These are phyloP conservation scores for Seriola aureovittata DNA, from an alignment of 2,113 vertebrate genomes.

Conservation along the genomic window DNA sequence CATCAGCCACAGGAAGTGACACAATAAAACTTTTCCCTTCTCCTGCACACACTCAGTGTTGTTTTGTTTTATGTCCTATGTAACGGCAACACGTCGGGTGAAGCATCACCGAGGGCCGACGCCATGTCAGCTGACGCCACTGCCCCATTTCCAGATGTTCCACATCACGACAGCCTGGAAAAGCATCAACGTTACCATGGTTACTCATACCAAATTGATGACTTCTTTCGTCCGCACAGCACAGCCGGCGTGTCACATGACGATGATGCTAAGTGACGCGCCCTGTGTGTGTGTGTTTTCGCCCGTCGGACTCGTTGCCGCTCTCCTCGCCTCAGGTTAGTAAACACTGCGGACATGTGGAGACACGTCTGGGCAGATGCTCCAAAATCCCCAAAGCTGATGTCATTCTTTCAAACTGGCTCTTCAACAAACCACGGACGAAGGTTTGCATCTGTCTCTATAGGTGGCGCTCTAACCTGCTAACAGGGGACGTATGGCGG, in stretches of 20 bases:
- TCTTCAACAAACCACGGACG: background rate
- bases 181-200: too few relatives aligned
- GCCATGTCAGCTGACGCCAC: too few relatives aligned
- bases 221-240: background rate
- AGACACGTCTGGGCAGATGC: too few relatives aligned
- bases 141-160: too few relatives aligned
- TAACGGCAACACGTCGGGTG: too few relatives aligned
- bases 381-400: too few relatives aligned
- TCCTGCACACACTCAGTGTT: background rate
- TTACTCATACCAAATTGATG: background rate
- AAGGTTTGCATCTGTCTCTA: slow-evolving; percentile 18
- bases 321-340: background rate
- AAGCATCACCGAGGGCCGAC: too few relatives aligned
- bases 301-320: slow-evolving; percentile 6
- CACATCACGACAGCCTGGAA: too few relatives aligned
- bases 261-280: slow-evolving; percentile 16
- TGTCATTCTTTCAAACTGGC: background rate
- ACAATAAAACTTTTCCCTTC: background rate
- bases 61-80: too few relatives aligned
- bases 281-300: background rate
- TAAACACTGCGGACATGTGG: background rate
- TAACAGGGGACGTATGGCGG: slow-evolving; percentile 53
- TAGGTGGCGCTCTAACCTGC: slow-evolving; percentile 22
- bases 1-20: background rate
- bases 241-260: slow-evolving; percentile 1